A percentile compares a stretch with the other conserved stretches of the same genome.
Conservation (phyloP, 2,797 vertebrate species). For the Gouania willdenowi region DNA sequence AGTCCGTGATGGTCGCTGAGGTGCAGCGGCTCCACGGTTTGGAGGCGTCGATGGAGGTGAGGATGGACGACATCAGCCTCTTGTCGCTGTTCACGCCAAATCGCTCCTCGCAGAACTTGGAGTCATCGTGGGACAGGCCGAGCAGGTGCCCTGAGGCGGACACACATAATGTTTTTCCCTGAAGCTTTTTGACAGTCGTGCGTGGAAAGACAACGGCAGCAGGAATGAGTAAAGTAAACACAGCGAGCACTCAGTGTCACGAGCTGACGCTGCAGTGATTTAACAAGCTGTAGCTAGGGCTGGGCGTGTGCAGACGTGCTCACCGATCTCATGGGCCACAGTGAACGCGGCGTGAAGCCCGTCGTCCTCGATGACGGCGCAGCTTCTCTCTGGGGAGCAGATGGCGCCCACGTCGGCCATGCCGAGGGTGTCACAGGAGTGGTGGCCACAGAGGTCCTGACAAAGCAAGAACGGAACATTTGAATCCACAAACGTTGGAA, state of each 20-base stretch:
- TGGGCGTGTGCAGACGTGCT: slow-evolving; percentile 11
- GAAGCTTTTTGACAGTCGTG: background rate
- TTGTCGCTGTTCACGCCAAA: slow-evolving; percentile 94
- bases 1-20: slow-evolving; percentile 94
- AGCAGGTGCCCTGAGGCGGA: slow-evolving; percentile 84
- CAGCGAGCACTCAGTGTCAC: background rate
- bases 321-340: slow-evolving; percentile 97
- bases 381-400: slow-evolving; percentile 97
- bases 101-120: slow-evolving; percentile 96
- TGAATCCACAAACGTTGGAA: background rate
- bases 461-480: slow-evolving; percentile 44
- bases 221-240: slow-evolving; percentile 37
- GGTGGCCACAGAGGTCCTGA: slow-evolving; percentile 98
- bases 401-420: slow-evolving; percentile 99
- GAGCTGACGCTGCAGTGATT: no score
- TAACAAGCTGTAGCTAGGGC: no score
- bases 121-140: slow-evolving; percentile 96
- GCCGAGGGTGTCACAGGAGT: slow-evolving; percentile 98
- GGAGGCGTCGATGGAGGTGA: slow-evolving; percentile 95
- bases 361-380: slow-evolving; percentile 97
- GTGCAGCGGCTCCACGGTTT: slow-evolving; percentile 98
- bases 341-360: slow-evolving; percentile 97
- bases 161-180: background rate
- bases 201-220: background rate
- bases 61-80: slow-evolving; percentile 95